Evolutionary conservation across 1,140 invertebrate genomes (phyloP), one percentile per base, ranked within the genome.

Genomic region (Caligus rogercresseyi): DNA sequence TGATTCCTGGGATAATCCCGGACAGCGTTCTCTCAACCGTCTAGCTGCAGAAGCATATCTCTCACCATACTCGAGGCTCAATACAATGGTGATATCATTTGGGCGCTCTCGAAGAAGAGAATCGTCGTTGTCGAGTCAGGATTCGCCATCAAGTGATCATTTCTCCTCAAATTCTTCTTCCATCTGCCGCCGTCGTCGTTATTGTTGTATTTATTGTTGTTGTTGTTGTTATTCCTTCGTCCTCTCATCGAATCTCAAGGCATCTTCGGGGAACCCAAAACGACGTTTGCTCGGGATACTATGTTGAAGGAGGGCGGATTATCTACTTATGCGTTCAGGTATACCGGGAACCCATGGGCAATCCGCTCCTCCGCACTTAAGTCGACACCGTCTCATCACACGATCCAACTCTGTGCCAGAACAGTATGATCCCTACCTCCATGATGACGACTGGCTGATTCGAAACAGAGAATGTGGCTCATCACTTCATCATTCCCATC

Each of bases 71-170:
- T 43, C 7, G n/a, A n/a, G n/a, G 60, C 55, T 59, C 51, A 51
- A 25, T 53, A 64, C 54, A 52, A 53, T 61, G 24, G 62, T 25
- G 25, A 25, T 43, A 66, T 63, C 25, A 1, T 59, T 19, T n/a
- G n/a, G 11, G 25, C 52, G 23, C 16, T 52, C 19, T 52, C 58
- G 31, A 3, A 18, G 25, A 25, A n/a, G 31, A 43, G 31, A n/a
- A 43, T 11, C 7, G 31, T 43, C 31, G 31, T 43, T n/a, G 31
- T 43, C 31, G 7, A 43, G 7, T 43, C 7, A 43, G n/a, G n/a
- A 43, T 11, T n/a, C 7, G 31, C n/a, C 31, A 43, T 43, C 7
- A 7, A 11, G n/a, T n/a, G 7, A 11, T 7, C 31, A n/a, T 7
- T 43, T 7, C n/a, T 43, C 31, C 31, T 11, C n/a, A 43, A 43